phyloP scores from a whole-genome alignment of 2,797 vertebrate species.

The Sibirionetta formosa region DNA sequence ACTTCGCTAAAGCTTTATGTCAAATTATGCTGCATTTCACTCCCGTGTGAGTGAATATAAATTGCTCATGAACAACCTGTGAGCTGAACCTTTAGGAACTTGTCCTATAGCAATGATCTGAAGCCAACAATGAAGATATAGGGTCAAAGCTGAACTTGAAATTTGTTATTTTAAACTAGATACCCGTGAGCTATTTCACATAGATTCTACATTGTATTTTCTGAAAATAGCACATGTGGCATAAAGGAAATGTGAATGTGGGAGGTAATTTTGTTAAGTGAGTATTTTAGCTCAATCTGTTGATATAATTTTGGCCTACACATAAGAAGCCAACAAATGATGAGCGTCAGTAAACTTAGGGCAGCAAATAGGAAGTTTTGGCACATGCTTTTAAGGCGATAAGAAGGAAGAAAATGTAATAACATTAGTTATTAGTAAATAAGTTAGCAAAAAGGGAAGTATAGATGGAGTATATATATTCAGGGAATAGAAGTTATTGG shows the following conservation, averaged over 20 bases:
- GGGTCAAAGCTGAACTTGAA: neutral
- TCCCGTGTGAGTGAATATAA: neutral
- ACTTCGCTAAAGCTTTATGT: neutral
- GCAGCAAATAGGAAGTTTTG: neutral
- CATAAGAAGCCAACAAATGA: neutral
- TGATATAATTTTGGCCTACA: neutral
- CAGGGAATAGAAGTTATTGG: neutral
- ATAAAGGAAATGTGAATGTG: neutral
- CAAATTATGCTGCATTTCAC: neutral
- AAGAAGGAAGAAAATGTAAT: neutral
- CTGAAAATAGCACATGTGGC: neutral
- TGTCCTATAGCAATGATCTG: neutral
- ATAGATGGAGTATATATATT: neutral
- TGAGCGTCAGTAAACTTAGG: neutral
- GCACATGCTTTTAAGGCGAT: neutral
- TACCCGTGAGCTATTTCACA: neutral
- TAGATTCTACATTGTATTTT: neutral
- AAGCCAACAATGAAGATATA: neutral
- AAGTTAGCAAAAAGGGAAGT: neutral
- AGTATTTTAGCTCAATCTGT: neutral
- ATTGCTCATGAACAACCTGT: rapidly evolving
- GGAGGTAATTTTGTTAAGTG: neutral
- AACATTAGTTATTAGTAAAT: neutral
- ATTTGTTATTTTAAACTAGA: neutral
- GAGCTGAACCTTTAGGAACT: neutral